phyloP scores from a whole-genome alignment of 2,113 vertebrate species.

The Cercocebus atys region DNA sequence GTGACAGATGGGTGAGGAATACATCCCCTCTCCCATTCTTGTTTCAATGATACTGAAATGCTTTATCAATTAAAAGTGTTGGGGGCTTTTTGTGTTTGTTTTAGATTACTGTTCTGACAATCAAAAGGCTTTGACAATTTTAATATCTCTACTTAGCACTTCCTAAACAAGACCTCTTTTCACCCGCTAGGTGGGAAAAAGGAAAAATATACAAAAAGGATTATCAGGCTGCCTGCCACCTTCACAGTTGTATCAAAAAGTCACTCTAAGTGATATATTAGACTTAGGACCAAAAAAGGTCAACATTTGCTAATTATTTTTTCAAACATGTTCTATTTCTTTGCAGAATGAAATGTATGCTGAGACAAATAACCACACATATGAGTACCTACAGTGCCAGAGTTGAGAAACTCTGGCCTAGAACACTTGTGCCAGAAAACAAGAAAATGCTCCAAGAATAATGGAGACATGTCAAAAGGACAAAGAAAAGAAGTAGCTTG shows the following conservation, averaged over 20 bases:
- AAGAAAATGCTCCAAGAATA: not conserved
- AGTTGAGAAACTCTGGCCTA: not conserved
- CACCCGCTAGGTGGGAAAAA: not conserved
- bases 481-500: not conserved
- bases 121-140: not conserved
- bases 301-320: not conserved
- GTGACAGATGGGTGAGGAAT: not conserved
- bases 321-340: not conserved
- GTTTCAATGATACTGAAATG: not conserved
- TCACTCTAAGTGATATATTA: not conserved
- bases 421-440: not conserved
- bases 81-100: not conserved
- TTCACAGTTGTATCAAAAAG: constrained; percentile 5
- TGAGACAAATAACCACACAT: not conserved
- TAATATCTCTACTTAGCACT: not conserved
- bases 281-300: not conserved
- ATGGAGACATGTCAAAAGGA: not conserved
- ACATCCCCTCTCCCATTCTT: not conserved
- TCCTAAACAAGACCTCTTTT: not conserved
- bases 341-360: not conserved
- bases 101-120: not conserved
- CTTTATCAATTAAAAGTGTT: not conserved
- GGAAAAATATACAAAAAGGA: not conserved
- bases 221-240: not conserved
- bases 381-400: not conserved